These are phyloP conservation scores for Thereva nobilitata DNA, from an alignment of 2,888 invertebrate genomes.

Conservation along the genomic window DNA sequence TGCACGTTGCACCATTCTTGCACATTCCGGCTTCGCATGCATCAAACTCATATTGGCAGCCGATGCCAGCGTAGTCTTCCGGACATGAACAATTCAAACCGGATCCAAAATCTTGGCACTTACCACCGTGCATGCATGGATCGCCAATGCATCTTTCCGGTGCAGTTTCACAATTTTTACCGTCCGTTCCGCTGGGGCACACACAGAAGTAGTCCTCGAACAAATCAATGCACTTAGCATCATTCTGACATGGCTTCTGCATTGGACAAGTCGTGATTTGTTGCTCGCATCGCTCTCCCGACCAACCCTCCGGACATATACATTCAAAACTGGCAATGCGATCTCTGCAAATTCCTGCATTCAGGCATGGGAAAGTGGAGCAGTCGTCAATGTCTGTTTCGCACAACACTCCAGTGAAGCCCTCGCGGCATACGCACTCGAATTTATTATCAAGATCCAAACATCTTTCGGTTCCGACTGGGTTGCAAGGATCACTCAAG, in stretches of 20 bases:
- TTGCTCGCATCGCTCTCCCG: slow-evolving; percentile 79
- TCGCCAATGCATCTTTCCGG: slow-evolving; percentile 73
- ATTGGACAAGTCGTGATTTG: slow-evolving; percentile 84
- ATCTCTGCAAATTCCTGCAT: slow-evolving; percentile 87
- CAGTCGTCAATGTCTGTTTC: slow-evolving; percentile 89
- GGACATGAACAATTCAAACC: slow-evolving; percentile 93
- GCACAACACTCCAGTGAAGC: slow-evolving; percentile 83
- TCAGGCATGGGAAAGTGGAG: slow-evolving; percentile 79
- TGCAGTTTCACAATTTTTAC: slow-evolving; percentile 95
- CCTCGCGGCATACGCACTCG: slow-evolving; percentile 85
- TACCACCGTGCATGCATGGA: slow-evolving; percentile 94
- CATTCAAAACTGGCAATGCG: slow-evolving; percentile 84
- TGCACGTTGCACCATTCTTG: slow-evolving; percentile 89
- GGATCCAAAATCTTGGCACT: slow-evolving; percentile 94
- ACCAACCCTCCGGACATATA: slow-evolving; percentile 83
- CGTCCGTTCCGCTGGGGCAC: slow-evolving; percentile 93
- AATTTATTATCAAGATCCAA: slow-evolving; percentile 86
- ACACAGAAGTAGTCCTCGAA: slow-evolving; percentile 70
- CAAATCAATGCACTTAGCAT: slow-evolving; percentile 86
- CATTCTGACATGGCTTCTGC: slow-evolving; percentile 87
- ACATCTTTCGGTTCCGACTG: slow-evolving; percentile 87
- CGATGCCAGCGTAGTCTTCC: slow-evolving; percentile 81
- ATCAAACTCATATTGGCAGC: slow-evolving; percentile 92
- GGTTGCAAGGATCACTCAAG: slow-evolving; percentile 85
- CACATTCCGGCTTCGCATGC: slow-evolving; percentile 90